Base-by-base conservation (phyloP, 2,113 vertebrate genomes). In the Rhizomys pruinosus region DNA sequence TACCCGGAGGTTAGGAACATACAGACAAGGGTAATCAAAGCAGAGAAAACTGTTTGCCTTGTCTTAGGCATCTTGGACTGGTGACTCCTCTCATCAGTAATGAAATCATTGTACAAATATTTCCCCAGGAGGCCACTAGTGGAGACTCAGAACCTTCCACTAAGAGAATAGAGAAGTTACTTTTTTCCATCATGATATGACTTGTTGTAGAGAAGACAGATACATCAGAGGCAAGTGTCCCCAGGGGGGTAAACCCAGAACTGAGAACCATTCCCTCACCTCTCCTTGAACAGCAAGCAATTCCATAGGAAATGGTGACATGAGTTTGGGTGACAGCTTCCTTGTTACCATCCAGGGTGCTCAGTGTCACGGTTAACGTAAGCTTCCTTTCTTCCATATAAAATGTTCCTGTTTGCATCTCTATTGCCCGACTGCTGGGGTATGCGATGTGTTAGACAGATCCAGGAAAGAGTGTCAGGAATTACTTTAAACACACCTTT, bases 101-200 rank as follows among this genome's bases (percentile, higher is more conserved):
- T 19, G 22, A 86, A 59, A 22, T 80, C 57, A 66, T 66, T 72
- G 3, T 61, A 25, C 6, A 85, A 80, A 78, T 23, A 19, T 85
- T 77, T 82, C 63, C 73, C 63, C 11, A 1, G 5, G 71, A 63
- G 72, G 57, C 42, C 0, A 0, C 20, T 47, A 25, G 52, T 86
- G 15, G 22, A 8, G 59, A 78, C 87, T 32, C 74, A 52, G n/a
- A 13, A 13, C 59, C 23, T 76, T 52, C 25, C 73, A n/a, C 3
- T 2, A 7, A 68, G 32, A 22, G 44, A 63, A 8, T 2, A 4
- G 52, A 44, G 27, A 10, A 0, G 10, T 3, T 16, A 1, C 19
- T 55, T 20, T 27, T 19, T 12, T 6, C 37, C 10, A 0, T n/a
- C 25, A 5, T 0, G 13, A 22, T n/a, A 55, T 76, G 72, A 72